phyloP scores from a whole-genome alignment of 2,113 vertebrate species.

The Melanerpes formicivorus region DNA sequence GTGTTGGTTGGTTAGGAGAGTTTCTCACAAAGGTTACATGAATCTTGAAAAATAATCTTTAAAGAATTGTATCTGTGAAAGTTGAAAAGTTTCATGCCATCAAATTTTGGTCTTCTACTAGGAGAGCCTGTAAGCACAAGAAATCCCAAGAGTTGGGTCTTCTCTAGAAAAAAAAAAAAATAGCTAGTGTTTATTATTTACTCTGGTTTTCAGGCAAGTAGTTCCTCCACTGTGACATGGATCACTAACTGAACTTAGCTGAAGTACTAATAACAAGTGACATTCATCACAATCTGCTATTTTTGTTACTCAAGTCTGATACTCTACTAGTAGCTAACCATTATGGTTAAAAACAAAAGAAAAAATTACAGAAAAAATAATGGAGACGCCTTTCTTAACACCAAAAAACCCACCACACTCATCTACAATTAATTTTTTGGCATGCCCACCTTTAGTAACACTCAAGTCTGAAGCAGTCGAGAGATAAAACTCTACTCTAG shows the following conservation, averaged over 20 bases:
- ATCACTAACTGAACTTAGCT: background rate
- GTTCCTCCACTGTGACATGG: background rate
- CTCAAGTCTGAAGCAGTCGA: background rate
- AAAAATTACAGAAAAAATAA: background rate
- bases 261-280: background rate
- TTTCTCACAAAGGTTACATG: background rate
- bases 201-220: background rate
- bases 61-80: background rate
- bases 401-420: background rate
- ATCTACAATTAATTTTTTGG: background rate
- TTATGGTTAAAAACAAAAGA: background rate
- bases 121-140: background rate
- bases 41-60: background rate
- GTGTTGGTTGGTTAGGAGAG: background rate
- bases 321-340: background rate
- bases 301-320: background rate
- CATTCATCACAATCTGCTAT: background rate
- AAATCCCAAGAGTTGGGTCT: background rate
- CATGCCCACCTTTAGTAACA: background rate
- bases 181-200: background rate
- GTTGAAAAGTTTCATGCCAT: background rate
- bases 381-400: background rate
- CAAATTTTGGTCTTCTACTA: background rate
- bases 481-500: background rate
- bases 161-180: background rate